These are phyloP conservation scores for Australoheros scitulus DNA, from an alignment of 2,113 vertebrate genomes.

Conservation along the genomic window DNA sequence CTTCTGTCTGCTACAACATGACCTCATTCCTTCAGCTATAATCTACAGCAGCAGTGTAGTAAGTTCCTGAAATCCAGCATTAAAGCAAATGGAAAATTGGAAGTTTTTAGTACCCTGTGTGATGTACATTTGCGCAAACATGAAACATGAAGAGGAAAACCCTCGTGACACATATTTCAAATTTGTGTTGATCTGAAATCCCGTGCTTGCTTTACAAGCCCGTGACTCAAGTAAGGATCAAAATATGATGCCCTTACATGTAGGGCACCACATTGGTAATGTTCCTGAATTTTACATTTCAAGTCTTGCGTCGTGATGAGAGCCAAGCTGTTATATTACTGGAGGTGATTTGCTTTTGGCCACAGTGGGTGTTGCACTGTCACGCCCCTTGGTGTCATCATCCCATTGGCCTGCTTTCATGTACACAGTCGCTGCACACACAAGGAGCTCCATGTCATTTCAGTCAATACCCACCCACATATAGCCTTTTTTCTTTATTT, in stretches of 20 bases:
- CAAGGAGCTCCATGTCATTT: slow-evolving; percentile 30
- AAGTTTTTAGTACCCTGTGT: slow-evolving; percentile 36
- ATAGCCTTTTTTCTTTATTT: slow-evolving; percentile 23
- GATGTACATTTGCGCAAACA: slow-evolving; percentile 29
- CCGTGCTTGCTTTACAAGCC: slow-evolving; percentile 36
- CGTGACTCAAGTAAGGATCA: slow-evolving; percentile 22
- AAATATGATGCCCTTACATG: slow-evolving; percentile 29
- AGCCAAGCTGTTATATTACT: slow-evolving; percentile 26
- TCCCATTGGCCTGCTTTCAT: slow-evolving; percentile 61
- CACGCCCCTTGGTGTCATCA: slow-evolving; percentile 71
- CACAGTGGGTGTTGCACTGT: slow-evolving; percentile 59
- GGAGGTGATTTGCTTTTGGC: slow-evolving; percentile 57
- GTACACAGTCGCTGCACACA: slow-evolving; percentile 34
- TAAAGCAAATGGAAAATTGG: slow-evolving; percentile 46
- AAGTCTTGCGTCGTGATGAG: slow-evolving; percentile 3
- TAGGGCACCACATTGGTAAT: slow-evolving; percentile 40
- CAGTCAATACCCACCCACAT: slow-evolving; percentile 47
- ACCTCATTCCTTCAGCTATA: slow-evolving; percentile 71
- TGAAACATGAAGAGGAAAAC: slow-evolving; percentile 27
- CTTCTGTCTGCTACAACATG: slow-evolving; percentile 55
- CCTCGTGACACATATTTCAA: slow-evolving; percentile 53
- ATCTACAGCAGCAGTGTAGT: slow-evolving; percentile 56
- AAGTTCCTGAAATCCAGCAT: slow-evolving; percentile 64
- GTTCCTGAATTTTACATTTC: slow-evolving; percentile 47
- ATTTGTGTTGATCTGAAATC: slow-evolving; percentile 64